A percentile compares a stretch with the other conserved stretches of the same genome.
phyloP scores from a whole-genome alignment of 1,140 invertebrate genomes.

The Dryas iulia region DNA sequence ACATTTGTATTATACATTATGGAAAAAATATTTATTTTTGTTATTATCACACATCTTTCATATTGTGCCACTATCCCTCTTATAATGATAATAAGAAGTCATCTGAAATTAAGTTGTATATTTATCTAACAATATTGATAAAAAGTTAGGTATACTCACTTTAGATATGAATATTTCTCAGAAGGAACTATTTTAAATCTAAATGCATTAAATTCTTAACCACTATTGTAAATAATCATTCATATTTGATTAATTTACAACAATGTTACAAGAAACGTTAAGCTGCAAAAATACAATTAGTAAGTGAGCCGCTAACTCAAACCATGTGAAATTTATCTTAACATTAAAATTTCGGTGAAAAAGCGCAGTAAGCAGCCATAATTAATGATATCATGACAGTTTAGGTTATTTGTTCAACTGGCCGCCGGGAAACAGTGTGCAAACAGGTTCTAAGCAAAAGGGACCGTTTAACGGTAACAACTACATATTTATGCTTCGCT shows the following conservation, averaged over 20 bases:
- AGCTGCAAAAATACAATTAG: background rate
- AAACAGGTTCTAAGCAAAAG: conserved; percentile 65
- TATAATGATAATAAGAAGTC: too few relatives aligned
- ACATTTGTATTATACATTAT: background rate
- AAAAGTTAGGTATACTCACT: too few relatives aligned
- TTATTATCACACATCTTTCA: too few relatives aligned
- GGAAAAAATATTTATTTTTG: background rate
- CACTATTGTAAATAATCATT: too few relatives aligned
- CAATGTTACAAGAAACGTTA: background rate
- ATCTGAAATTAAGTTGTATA: too few relatives aligned
- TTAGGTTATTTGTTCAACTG: conserved; percentile 63
- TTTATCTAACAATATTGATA: too few relatives aligned
- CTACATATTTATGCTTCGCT: conserved; percentile 42
- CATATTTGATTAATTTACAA: too few relatives aligned
- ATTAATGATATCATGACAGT: conserved; percentile 69
- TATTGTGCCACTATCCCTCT: too few relatives aligned
- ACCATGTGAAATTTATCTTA: conserved; percentile 20
- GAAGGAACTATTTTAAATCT: too few relatives aligned
- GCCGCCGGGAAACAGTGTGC: conserved; percentile 41
- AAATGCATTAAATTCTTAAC: too few relatives aligned
- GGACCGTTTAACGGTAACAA: conserved; percentile 53
- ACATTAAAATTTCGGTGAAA: conserved; percentile 20
- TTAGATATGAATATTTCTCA: too few relatives aligned
- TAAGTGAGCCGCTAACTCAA: background rate
- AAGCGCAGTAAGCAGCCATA: conserved; percentile 23